phyloP scores from a whole-genome alignment of 2,888 invertebrate species.

The Apotomis turbidana region DNA sequence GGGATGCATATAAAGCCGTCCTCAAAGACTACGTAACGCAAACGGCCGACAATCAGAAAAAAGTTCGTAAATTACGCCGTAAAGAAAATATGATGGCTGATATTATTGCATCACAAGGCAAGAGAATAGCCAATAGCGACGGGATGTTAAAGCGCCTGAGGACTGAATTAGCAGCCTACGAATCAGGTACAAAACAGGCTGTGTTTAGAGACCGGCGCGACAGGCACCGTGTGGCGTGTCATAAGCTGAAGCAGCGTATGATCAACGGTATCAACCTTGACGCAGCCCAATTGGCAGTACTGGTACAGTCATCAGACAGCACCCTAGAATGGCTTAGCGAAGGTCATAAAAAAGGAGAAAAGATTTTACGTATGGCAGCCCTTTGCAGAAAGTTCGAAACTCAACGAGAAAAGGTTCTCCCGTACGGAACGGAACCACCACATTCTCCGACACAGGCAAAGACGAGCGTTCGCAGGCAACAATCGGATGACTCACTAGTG shows the following conservation, averaged over 20 bases:
- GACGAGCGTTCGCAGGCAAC: slow-evolving; percentile 53
- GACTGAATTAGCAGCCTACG: slow-evolving; percentile 69
- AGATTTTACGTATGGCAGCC: slow-evolving; percentile 76
- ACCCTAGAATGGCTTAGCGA: slow-evolving; percentile 69
- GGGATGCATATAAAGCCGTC: slow-evolving; percentile 74
- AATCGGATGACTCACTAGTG: slow-evolving; percentile 66
- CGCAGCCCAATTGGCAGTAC: slow-evolving; percentile 56
- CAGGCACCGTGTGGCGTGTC: slow-evolving; percentile 68
- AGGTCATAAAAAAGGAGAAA: slow-evolving; percentile 75
- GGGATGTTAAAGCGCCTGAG: slow-evolving; percentile 66
- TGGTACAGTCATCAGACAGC: slow-evolving; percentile 71
- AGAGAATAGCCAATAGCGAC: slow-evolving; percentile 72
- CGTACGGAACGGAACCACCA: slow-evolving; percentile 62
- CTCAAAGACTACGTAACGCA: slow-evolving; percentile 66
- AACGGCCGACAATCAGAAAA: slow-evolving; percentile 74
- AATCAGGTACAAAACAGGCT: slow-evolving; percentile 76
- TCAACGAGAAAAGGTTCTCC: slow-evolving; percentile 77
- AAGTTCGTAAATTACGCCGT: slow-evolving; percentile 67
- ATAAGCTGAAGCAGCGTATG: slow-evolving; percentile 62
- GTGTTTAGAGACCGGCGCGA: slow-evolving; percentile 73
- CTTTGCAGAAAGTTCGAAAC: slow-evolving; percentile 84
- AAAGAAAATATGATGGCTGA: slow-evolving; percentile 77
- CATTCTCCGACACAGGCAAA: slow-evolving; percentile 59
- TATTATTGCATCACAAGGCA: slow-evolving; percentile 73
- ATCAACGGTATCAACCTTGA: slow-evolving; percentile 62